phyloP scores from a whole-genome alignment of 2,888 invertebrate genomes.

The Amorpha juglandis region DNA sequence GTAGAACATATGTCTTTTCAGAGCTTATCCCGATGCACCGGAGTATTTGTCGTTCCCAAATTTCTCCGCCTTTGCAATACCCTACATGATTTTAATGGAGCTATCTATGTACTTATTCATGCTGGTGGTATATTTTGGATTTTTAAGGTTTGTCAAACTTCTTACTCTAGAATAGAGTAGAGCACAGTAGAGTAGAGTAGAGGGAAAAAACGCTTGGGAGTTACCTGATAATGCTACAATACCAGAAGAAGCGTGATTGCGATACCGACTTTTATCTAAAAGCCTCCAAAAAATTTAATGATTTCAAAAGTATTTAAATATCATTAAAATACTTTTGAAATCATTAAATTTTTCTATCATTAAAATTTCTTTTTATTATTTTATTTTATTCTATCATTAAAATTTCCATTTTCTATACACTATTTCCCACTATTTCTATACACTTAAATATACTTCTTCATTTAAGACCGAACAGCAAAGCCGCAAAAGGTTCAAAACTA shows the following conservation, averaged over 20 bases:
- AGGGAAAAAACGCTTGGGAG: no score
- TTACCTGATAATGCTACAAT: no score
- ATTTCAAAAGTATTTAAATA: background rate
- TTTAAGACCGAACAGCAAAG: slow-evolving; percentile 79
- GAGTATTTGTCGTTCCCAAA: slow-evolving; percentile 62
- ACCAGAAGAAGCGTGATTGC: no score
- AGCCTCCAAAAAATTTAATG: background rate
- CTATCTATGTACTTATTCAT: slow-evolving; percentile 42
- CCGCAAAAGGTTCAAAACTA: slow-evolving; percentile 79
- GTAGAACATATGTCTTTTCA: slow-evolving; percentile 40
- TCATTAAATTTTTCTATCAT: no score
- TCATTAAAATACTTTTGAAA: no score
- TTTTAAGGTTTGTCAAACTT: slow-evolving; percentile 47
- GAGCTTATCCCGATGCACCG: slow-evolving; percentile 81
- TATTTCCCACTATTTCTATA: no score
- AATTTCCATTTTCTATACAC: no score
- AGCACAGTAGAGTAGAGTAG: no score
- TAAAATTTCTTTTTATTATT: no score
- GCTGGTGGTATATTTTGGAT: slow-evolving; percentile 50
- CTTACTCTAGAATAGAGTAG: no score
- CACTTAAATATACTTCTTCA: slow-evolving; percentile 29
- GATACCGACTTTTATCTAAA: no score
- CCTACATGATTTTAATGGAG: slow-evolving; percentile 50
- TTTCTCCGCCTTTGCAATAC: slow-evolving; percentile 51
- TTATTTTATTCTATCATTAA: no score